phyloP scores from a whole-genome alignment of 2,113 vertebrate species.

The Solea senegalensis region DNA sequence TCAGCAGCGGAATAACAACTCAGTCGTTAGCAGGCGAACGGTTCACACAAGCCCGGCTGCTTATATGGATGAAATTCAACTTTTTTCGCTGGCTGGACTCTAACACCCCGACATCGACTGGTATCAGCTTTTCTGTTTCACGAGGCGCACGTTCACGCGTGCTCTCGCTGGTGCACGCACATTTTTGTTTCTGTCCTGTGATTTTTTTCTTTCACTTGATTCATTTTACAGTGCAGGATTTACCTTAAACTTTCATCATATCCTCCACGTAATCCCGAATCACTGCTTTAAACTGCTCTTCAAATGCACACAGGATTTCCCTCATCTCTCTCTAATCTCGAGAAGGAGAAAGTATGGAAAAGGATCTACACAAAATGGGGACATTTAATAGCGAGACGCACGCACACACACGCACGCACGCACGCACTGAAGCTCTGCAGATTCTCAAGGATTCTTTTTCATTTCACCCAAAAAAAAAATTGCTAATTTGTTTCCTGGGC shows the following conservation, averaged over 20 bases:
- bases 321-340: neutral
- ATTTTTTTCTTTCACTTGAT: neutral
- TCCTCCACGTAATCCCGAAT: neutral
- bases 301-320: neutral
- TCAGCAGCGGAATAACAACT: constrained; percentile 65
- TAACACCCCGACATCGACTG: neutral
- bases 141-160: neutral
- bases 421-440: neutral
- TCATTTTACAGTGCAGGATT: neutral
- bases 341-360: neutral
- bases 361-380: neutral
- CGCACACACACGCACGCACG: neutral
- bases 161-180: neutral
- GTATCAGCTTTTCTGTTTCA: constrained; percentile 35
- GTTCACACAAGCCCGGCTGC: constrained; percentile 29
- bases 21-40: constrained; percentile 58
- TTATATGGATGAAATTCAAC: constrained; percentile 43
- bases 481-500: constrained; percentile 61
- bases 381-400: neutral
- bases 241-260: constrained; percentile 1
- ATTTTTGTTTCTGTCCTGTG: neutral
- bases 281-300: neutral
- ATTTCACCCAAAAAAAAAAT: constrained; percentile 38
- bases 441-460: constrained; percentile 32
- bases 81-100: constrained; percentile 34